A percentile compares a stretch with the other conserved stretches of the same genome.
Evolutionary conservation across 2,113 vertebrate species (phyloP).

Genomic region (Hepsetus odoe): DNA sequence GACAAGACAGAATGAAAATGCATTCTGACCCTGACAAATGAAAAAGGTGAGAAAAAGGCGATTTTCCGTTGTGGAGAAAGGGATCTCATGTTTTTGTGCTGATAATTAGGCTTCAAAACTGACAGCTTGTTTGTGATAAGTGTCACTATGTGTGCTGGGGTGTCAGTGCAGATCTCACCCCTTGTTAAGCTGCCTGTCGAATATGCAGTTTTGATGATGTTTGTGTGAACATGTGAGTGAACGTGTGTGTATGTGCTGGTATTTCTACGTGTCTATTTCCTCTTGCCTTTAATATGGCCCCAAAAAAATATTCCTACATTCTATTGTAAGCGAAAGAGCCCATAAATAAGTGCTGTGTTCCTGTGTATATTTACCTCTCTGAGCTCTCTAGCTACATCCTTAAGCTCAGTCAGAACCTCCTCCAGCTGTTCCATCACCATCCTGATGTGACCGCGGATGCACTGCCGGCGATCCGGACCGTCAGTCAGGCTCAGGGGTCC

Average conservation of each 20-base stretch:
- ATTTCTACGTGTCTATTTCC: neutral
- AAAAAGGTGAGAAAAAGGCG: conserved; percentile 18
- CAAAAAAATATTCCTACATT: neutral
- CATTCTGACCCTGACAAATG: conserved; percentile 24
- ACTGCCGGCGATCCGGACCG: conserved; percentile 41
- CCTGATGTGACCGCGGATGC: conserved; percentile 48
- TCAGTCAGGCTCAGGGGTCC: conserved; percentile 26
- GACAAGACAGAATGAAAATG: conserved; percentile 16
- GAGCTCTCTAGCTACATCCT: conserved; percentile 54
- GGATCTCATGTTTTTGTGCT: conserved; percentile 16
- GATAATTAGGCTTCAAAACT: conserved; percentile 36
- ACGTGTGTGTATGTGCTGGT: conserved; percentile 3
- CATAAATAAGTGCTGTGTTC: neutral
- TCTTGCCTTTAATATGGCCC: neutral
- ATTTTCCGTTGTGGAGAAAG: conserved; percentile 1
- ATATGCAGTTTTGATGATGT: conserved; percentile 19
- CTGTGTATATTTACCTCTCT: conserved; percentile 47
- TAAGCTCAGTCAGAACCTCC: conserved; percentile 51
- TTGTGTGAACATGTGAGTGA: conserved; percentile 8
- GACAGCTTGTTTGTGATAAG: conserved; percentile 36
- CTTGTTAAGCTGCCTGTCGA: conserved; percentile 34
- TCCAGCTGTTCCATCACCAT: conserved; percentile 57
- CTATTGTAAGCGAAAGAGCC: neutral
- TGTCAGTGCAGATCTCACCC: conserved; percentile 21
- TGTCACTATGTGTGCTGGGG: neutral